Evolutionary conservation across 2,113 vertebrate species (phyloP), one percentile per base, ranked within the genome.

Genomic region (Lasiurus borealis): DNA sequence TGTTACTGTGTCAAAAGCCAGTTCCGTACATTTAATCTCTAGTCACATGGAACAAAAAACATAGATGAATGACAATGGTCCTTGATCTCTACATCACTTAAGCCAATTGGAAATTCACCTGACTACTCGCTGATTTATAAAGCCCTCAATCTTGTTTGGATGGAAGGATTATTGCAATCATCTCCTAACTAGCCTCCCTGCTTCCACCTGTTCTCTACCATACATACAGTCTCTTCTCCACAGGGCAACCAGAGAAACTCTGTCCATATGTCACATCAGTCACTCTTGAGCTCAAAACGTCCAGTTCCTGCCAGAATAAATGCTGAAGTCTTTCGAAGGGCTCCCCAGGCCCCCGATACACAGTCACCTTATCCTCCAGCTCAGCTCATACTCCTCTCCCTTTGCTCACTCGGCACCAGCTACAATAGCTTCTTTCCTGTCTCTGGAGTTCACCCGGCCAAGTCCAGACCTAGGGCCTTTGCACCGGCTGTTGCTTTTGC

Each of bases 71-170:
- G 54, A 29, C 77, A 59, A 3, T 27, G 16, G 64, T 76, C 77
- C 40, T 88, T 82, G 36, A 72, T 83, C 85, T 84, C 66, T 62
- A n/a, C 6, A 69, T 80, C 44, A 71, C 31, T 75, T 84, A 91
- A 86, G 64, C 50, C 66, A 57, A 78, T 3, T 21, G 48, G 81
- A 84, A 94, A 93, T 82, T 46, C 69, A 81, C 50, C 69, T 91
- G 76, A 62, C 78, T 69, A 77, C 44, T 90, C 59, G 82, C 27
- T 48, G 54, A 94, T 48, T 36, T 69, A 25, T 62, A 72, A 90
- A 75, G 81, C 77, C 50, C 59, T 66, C 71, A 6, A 82, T 13
- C 68, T 16, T 78, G 44, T 94, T 50, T 87, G 76, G 46, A 77
- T 82, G 19, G 93, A 94, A 86, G 46, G 23, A 57, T 80, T 76